These are phyloP conservation scores for Spheniscus humboldti DNA, from an alignment of 2,797 vertebrate species.

Conservation along the genomic window DNA sequence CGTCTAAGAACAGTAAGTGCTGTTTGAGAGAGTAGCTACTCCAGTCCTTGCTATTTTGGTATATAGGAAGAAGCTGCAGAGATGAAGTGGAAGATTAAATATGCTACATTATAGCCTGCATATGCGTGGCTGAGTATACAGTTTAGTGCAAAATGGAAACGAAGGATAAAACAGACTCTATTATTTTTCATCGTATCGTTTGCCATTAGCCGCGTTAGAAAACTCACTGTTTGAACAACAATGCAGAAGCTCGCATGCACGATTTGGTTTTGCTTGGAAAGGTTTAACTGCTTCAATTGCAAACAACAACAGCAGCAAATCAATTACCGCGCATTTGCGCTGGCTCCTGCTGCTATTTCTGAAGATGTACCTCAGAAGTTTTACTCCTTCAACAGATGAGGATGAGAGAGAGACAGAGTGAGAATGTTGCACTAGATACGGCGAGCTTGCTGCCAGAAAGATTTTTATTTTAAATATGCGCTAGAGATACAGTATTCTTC, in stretches of 20 bases:
- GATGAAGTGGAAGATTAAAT: conserved; percentile 64
- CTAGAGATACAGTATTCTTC: conserved; percentile 66
- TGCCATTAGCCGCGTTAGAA: not conserved
- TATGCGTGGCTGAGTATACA: conserved; percentile 15
- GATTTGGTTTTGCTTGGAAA: conserved; percentile 48
- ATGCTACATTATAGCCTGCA: conserved; percentile 44
- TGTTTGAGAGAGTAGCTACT: conserved; percentile 56
- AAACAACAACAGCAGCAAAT: conserved; percentile 68
- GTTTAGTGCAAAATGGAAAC: conserved; percentile 8
- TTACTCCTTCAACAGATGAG: conserved; percentile 57
- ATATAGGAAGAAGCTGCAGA: conserved; percentile 36
- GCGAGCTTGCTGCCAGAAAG: conserved; percentile 49
- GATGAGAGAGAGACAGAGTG: conserved; percentile 49
- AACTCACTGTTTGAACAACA: conserved; percentile 14
- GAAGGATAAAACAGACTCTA: not conserved
- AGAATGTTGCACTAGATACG: conserved; percentile 45
- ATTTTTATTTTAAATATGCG: conserved; percentile 71
- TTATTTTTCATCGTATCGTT: not conserved
- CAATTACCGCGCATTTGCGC: conserved; percentile 62
- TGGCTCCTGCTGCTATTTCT: conserved; percentile 66
- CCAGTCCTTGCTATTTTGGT: conserved; percentile 56
- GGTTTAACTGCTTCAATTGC: conserved; percentile 41
- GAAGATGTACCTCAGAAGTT: conserved; percentile 49
- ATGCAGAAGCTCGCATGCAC: not conserved
- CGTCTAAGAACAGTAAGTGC: conserved; percentile 33